phyloP scores from a whole-genome alignment of 2,888 invertebrate genomes.

The Drosophila emarginata region DNA sequence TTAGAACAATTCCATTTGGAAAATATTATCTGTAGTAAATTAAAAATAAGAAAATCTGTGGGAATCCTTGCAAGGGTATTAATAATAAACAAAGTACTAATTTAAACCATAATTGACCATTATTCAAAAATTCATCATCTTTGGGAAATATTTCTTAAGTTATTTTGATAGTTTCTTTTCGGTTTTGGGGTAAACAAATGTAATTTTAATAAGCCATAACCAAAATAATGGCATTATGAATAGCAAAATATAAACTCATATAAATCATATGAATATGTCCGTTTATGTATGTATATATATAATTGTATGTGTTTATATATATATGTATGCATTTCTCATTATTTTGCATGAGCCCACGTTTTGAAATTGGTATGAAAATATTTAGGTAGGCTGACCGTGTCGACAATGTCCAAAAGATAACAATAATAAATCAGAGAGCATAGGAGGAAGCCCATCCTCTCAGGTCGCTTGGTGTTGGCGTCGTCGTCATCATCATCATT shows the following conservation, averaged over 20 bases:
- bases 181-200: conserved; percentile 45
- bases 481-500: conserved; percentile 12
- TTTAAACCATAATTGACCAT: conserved; percentile 4
- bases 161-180: conserved; percentile 47
- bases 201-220: conserved; percentile 58
- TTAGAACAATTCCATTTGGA: no score
- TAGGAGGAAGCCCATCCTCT: conserved; percentile 37
- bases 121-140: conserved; percentile 10
- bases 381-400: conserved; percentile 70
- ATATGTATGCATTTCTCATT: not conserved
- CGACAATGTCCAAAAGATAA: conserved; percentile 50
- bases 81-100: not conserved
- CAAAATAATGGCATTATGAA: conserved; percentile 37
- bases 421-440: conserved; percentile 48
- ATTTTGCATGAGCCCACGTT: conserved; percentile 59
- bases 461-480: conserved; percentile 39
- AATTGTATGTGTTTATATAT: no score
- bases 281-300: not conserved
- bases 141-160: conserved; percentile 31
- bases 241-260: conserved; percentile 18
- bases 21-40: no score
- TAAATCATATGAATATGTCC: conserved; percentile 38
- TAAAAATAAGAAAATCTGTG: not conserved
- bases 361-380: conserved; percentile 52
- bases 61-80: not conserved